These are phyloP conservation scores for Scolopax bukidnonensis DNA, from an alignment of 2,797 vertebrate species.

Conservation along the genomic window DNA sequence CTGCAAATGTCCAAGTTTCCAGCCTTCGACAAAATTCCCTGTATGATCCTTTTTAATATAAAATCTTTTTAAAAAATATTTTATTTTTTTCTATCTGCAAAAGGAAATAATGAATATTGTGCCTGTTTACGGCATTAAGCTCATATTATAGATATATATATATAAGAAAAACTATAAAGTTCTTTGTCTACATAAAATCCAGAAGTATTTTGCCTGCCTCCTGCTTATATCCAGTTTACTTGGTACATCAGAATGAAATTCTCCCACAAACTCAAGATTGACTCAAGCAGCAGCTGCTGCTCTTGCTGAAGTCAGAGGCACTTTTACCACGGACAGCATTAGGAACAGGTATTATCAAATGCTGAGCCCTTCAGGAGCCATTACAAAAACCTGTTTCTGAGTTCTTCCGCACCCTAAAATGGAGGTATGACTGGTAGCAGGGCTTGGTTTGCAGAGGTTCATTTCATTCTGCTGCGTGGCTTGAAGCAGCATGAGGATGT, in stretches of 20 bases:
- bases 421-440: background rate
- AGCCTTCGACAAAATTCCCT: background rate
- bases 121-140: background rate
- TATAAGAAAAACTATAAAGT: background rate
- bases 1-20: background rate
- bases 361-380: background rate
- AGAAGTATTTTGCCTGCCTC: background rate
- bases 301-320: background rate
- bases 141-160: background rate
- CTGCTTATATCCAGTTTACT: background rate
- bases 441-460: rapidly evolving
- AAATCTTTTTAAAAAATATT: background rate
- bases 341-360: background rate
- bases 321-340: background rate
- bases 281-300: background rate
- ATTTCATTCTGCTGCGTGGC: background rate
- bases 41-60: background rate
- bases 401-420: background rate
- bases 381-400: background rate
- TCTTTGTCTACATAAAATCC: background rate
- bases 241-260: background rate
- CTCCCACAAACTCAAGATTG: background rate
- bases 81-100: background rate
- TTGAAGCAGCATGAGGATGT: background rate
- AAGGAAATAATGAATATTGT: background rate